phyloP scores from a whole-genome alignment of 2,888 invertebrate genomes.

The Reticulitermes lucifugus region DNA sequence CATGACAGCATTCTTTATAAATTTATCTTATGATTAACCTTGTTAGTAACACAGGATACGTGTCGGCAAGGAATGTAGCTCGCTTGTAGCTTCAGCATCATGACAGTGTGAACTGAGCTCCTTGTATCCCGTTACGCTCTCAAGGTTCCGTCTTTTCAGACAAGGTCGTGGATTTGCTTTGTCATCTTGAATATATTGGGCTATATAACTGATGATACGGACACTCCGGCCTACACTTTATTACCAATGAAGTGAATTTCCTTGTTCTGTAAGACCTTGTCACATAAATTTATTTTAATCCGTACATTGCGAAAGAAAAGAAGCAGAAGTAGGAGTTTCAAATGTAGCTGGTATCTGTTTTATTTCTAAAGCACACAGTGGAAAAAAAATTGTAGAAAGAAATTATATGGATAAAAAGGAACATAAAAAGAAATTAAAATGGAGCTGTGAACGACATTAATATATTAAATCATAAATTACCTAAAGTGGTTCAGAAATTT shows the following conservation, averaged over 20 bases:
- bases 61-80: not conserved
- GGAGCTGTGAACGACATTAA: too few relatives aligned
- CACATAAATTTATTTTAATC: not conserved
- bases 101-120: not conserved
- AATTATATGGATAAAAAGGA: too few relatives aligned
- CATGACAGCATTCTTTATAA: too few relatives aligned
- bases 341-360: too few relatives aligned
- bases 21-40: too few relatives aligned
- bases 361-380: too few relatives aligned
- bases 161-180: slow-evolving; percentile 1
- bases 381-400: too few relatives aligned
- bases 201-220: slow-evolving; percentile 8
- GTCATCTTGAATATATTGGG: not conserved
- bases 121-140: not conserved
- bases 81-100: not conserved
- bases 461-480: too few relatives aligned
- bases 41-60: too few relatives aligned
- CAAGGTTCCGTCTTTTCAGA: not conserved
- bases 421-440: too few relatives aligned
- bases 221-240: not conserved
- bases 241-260: not conserved
- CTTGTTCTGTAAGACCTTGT: not conserved
- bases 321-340: not conserved
- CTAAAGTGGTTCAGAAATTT: too few relatives aligned
- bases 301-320: not conserved